These are phyloP conservation scores for Endotricha flammealis DNA, from an alignment of 2,888 invertebrate species.

Conservation along the genomic window DNA sequence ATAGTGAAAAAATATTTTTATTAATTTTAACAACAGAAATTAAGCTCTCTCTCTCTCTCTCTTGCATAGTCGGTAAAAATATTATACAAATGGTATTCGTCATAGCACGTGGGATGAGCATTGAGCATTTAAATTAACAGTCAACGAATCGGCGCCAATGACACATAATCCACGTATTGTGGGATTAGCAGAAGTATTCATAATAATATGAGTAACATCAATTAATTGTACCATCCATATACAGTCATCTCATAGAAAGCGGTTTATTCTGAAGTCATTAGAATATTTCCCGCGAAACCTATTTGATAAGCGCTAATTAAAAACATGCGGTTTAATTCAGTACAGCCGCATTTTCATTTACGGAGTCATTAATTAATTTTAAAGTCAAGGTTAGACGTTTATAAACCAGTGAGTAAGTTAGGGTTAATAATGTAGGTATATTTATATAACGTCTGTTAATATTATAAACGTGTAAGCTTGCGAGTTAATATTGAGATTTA, in stretches of 20 bases:
- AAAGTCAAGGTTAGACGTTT: too few relatives aligned
- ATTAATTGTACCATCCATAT: slow-evolving; percentile 33
- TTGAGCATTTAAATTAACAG: slow-evolving; percentile 7
- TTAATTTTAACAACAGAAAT: too few relatives aligned
- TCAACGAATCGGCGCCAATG: slow-evolving; percentile 10
- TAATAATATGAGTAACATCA: slow-evolving; percentile 36
- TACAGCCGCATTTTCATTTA: not conserved
- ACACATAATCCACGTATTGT: slow-evolving; percentile 30
- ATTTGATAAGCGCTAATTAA: slow-evolving; percentile 5
- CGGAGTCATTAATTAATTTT: too few relatives aligned
- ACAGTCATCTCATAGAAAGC: slow-evolving; percentile 31
- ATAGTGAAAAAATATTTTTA: too few relatives aligned
- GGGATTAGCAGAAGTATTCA: slow-evolving; percentile 35
- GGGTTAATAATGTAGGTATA: too few relatives aligned
- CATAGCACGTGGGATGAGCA: slow-evolving; percentile 12
- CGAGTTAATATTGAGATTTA: too few relatives aligned
- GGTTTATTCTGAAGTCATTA: slow-evolving; percentile 17
- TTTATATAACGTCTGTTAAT: too few relatives aligned
- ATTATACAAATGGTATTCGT: slow-evolving; percentile 22
- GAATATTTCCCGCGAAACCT: slow-evolving; percentile 20
- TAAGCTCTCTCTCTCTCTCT: too few relatives aligned
- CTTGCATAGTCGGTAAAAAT: too few relatives aligned
- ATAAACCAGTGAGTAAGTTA: too few relatives aligned
- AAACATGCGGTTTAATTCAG: not conserved
- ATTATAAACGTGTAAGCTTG: too few relatives aligned